Conservation (phyloP, 2,888 invertebrate species). For the Lysandra bellargus region DNA sequence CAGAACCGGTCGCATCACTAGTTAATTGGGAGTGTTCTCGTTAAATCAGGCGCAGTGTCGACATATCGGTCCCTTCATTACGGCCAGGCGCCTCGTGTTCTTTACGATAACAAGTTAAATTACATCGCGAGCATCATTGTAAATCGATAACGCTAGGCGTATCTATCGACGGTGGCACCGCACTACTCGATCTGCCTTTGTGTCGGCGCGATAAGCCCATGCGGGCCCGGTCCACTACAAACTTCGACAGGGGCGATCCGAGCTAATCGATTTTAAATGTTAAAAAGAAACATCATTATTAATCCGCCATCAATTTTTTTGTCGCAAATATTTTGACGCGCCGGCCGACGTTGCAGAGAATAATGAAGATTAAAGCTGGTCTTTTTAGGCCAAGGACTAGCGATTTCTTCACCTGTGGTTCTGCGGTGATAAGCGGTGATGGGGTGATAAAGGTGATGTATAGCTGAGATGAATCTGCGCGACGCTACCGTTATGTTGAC, state of each 20-base stretch:
- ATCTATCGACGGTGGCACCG: constrained; percentile 23
- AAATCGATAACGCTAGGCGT: constrained; percentile 31
- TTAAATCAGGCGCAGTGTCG: constrained; percentile 34
- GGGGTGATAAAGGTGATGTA: constrained; percentile 57
- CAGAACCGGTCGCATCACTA: constrained; percentile 32
- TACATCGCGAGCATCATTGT: constrained; percentile 35
- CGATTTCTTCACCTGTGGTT: constrained; percentile 17
- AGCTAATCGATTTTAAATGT: constrained; percentile 14
- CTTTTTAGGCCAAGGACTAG: constrained; percentile 1
- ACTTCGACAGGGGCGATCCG: neutral
- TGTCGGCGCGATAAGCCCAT: neutral
- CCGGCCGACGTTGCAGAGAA: neutral
- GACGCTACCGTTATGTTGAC: constrained; percentile 57
- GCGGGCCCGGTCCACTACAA: neutral
- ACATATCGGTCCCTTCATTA: constrained; percentile 34
- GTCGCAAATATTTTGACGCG: neutral
- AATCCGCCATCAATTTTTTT: neutral
- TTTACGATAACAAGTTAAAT: constrained; percentile 34
- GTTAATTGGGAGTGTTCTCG: constrained; percentile 34
- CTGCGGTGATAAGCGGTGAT: constrained; percentile 46
- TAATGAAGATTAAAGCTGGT: neutral
- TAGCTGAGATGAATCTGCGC: constrained; percentile 67
- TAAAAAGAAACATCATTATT: neutral
- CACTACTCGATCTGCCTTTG: constrained; percentile 15
- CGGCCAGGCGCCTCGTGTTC: constrained; percentile 33